Conservation (phyloP, 2,888 invertebrate genomes). For the Chloroclysta siterata region DNA sequence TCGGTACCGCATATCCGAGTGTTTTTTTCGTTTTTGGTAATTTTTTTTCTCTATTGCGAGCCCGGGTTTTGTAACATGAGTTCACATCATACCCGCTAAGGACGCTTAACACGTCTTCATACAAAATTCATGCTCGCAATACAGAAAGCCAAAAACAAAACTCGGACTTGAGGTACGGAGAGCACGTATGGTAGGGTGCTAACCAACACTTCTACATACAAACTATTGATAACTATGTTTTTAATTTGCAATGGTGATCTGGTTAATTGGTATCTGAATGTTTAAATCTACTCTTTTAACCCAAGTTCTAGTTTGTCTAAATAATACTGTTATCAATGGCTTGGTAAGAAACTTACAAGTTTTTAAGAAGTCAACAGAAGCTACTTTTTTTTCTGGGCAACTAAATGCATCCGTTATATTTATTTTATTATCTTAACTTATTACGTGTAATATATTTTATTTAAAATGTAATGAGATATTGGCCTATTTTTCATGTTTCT, state of each 20-base stretch:
- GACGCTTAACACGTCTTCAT: no score
- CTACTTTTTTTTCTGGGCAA: constrained; percentile 68
- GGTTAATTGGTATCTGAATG: constrained; percentile 72
- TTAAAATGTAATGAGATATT: constrained; percentile 82
- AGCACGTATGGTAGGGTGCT: constrained; percentile 57
- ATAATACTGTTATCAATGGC: constrained; percentile 85
- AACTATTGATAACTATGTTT: constrained; percentile 75
- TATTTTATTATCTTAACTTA: constrained; percentile 71
- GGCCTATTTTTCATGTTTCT: constrained; percentile 79
- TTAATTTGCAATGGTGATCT: constrained; percentile 64
- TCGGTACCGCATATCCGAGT: constrained; percentile 32
- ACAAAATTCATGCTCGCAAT: no score
- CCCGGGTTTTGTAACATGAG: no score
- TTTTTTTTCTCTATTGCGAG: no score
- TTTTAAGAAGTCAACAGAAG: constrained; percentile 65
- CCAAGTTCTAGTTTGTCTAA: constrained; percentile 80
- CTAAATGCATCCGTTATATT: constrained; percentile 81
- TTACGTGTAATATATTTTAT: constrained; percentile 69
- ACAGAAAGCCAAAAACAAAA: no score
- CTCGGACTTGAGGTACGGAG: constrained; percentile 19
- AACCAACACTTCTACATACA: constrained; percentile 66
- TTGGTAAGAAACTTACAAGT: constrained; percentile 80
- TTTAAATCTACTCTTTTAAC: constrained; percentile 74
- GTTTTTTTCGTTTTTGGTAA: no score
- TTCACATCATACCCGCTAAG: no score